Evolutionary conservation across 2,113 vertebrate genomes (phyloP).

Genomic region (Zootoca vivipara): DNA sequence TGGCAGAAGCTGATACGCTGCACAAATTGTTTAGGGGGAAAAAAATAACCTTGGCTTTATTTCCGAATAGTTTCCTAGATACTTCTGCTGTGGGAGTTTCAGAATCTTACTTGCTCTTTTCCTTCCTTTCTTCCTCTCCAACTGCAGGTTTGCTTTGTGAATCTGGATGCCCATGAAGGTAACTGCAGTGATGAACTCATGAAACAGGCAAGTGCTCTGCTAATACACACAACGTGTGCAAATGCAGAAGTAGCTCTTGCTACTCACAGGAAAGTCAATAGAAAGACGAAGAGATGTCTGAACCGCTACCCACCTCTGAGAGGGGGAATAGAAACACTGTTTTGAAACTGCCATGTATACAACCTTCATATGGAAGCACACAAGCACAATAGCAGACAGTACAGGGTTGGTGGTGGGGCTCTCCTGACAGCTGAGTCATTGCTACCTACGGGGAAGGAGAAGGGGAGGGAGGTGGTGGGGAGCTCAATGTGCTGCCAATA

Average conservation of each 20-base stretch:
- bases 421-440: no score
- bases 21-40: neutral
- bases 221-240: neutral
- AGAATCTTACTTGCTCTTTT: conserved; percentile 9
- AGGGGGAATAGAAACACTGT: neutral
- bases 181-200: conserved; percentile 77
- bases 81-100: neutral
- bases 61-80: neutral
- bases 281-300: neutral
- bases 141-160: conserved; percentile 94
- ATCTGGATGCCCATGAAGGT: conserved; percentile 82
- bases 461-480: no score
- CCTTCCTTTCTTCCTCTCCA: neutral
- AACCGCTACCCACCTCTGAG: neutral
- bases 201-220: conserved; percentile 73
- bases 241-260: neutral
- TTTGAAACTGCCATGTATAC: neutral
- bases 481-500: no score
- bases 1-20: conserved; percentile 4
- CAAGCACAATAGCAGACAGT: no score
- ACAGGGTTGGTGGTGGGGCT: no score
- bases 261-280: neutral
- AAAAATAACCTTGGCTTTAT: neutral
- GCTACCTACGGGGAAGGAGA: no score
- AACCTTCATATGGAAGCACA: neutral